phyloP scores from a whole-genome alignment of 2,113 vertebrate species.

The Hipposideros armiger region DNA sequence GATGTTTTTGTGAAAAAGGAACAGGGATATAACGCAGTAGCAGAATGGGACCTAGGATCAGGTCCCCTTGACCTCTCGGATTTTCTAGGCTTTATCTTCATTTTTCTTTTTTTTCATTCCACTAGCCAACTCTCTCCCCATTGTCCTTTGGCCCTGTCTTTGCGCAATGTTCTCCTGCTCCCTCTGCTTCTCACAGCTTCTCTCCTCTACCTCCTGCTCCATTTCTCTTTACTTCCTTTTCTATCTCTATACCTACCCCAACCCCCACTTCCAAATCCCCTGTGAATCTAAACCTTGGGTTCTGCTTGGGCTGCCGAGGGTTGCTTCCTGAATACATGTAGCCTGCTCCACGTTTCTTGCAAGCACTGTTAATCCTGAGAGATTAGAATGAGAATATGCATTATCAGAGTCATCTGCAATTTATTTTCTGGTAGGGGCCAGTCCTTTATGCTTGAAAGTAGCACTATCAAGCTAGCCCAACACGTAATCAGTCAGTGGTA shows the following conservation, averaged over 20 bases:
- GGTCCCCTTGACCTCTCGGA: background rate
- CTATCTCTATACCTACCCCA: background rate
- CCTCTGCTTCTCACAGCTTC: background rate
- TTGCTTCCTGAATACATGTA: background rate
- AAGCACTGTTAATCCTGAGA: conserved; percentile 41
- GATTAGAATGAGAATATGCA: background rate
- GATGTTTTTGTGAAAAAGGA: conserved; percentile 9
- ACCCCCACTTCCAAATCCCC: background rate
- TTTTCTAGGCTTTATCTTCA: background rate
- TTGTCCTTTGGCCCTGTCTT: background rate
- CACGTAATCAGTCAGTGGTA: conserved; percentile 50
- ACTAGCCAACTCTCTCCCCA: background rate
- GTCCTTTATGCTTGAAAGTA: conserved; percentile 33
- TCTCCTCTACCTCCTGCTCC: background rate
- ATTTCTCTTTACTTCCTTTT: background rate
- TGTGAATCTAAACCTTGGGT: background rate
- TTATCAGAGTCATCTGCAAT: conserved; percentile 38
- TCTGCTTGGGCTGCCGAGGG: background rate
- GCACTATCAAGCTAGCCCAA: background rate
- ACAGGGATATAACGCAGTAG: background rate
- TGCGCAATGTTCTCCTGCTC: background rate
- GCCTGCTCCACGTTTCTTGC: background rate
- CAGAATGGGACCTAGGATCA: conserved; percentile 10
- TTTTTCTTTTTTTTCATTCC: background rate
- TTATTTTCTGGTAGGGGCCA: conserved; percentile 27